phyloP scores from a whole-genome alignment of 2,797 vertebrate species.

The Smutsia gigantea region DNA sequence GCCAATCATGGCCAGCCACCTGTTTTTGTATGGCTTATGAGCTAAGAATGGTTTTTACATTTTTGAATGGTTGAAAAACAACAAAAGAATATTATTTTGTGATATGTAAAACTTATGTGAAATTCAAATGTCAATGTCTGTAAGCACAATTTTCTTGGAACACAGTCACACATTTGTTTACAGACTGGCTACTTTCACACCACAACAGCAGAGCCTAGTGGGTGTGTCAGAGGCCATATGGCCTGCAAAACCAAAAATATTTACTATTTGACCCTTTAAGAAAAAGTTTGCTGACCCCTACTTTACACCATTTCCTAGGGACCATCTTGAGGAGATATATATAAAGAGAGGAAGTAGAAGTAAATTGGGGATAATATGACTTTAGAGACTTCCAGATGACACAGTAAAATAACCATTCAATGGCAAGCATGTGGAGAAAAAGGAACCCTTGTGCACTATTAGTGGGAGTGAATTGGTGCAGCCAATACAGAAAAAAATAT shows the following conservation, averaged over 20 bases:
- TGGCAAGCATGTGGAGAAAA: not conserved
- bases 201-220: conserved; percentile 36
- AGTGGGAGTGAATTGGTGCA: not conserved
- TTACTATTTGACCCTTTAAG: conserved; percentile 27
- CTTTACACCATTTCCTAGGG: not conserved
- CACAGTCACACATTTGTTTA: conserved; percentile 37
- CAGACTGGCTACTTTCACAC: not conserved
- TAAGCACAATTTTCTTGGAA: conserved; percentile 32
- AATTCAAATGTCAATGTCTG: conserved; percentile 48
- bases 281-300: conserved; percentile 20
- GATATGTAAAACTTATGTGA: conserved; percentile 34
- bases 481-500: not conserved
- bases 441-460: not conserved
- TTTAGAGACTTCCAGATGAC: conserved; percentile 4
- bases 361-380: not conserved
- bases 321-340: conserved; percentile 4
- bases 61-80: conserved; percentile 37
- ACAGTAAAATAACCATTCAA: conserved; percentile 27
- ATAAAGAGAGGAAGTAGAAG: not conserved
- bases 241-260: conserved; percentile 48
- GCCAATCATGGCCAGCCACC: not conserved
- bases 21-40: conserved; percentile 1
- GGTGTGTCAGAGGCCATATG: not conserved
- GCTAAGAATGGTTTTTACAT: not conserved
- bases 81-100: conserved; percentile 36